phyloP scores from a whole-genome alignment of 2,888 invertebrate genomes.

The Eupithecia vulgata region DNA sequence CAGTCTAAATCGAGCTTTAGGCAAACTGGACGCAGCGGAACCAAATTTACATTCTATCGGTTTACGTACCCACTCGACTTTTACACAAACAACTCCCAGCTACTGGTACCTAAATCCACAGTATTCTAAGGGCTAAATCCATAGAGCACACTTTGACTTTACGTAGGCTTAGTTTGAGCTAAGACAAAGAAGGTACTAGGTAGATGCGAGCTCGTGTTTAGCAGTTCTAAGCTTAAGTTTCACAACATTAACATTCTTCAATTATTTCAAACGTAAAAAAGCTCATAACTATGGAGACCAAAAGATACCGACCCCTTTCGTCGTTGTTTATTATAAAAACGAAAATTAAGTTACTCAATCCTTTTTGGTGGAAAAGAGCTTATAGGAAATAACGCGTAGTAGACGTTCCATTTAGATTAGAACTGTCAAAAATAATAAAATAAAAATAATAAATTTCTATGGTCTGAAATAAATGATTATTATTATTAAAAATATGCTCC shows the following conservation, averaged over 20 bases:
- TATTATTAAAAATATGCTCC: no score
- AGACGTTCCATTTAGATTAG: neutral
- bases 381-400: neutral
- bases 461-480: no score
- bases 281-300: neutral
- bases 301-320: neutral
- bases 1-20: constrained; percentile 25
- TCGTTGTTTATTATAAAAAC: neutral
- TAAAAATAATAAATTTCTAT: no score
- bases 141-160: neutral
- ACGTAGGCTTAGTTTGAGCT: neutral
- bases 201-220: neutral
- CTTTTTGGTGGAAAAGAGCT: neutral
- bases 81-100: constrained; percentile 54
- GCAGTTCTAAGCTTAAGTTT: neutral
- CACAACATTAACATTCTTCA: neutral
- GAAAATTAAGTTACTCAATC: neutral
- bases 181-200: neutral
- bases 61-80: constrained; percentile 53
- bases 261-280: neutral
- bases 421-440: neutral
- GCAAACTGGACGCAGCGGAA: constrained; percentile 47
- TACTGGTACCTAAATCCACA: constrained; percentile 53
- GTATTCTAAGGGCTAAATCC: constrained; percentile 22
- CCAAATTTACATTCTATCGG: constrained; percentile 71